Percentiles rank a stretch among this genome's conserved stretches.
phyloP scores from a whole-genome alignment of 2,888 invertebrate species.

The Clostera curtula region DNA sequence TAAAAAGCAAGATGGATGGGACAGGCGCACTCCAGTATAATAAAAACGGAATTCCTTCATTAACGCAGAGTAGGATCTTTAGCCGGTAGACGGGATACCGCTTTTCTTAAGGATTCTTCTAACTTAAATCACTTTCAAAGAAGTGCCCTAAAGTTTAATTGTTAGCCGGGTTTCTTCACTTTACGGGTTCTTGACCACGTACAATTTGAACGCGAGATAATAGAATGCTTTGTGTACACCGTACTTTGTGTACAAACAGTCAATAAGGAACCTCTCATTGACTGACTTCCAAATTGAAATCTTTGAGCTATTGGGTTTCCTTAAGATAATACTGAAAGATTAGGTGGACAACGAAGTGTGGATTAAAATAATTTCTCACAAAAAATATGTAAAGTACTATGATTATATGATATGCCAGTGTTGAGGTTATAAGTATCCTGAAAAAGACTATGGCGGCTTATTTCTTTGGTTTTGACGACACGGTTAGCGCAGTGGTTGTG shows the following conservation, averaged over 20 bases:
- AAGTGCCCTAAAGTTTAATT: slow-evolving; percentile 29
- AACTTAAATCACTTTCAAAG: slow-evolving; percentile 36
- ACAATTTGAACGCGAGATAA: slow-evolving; percentile 14
- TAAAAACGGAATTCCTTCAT: slow-evolving; percentile 57
- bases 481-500: too few relatives aligned
- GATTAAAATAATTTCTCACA: too few relatives aligned
- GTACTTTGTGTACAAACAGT: neutral
- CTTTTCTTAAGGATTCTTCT: slow-evolving; percentile 29
- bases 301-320: too few relatives aligned
- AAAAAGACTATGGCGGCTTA: too few relatives aligned
- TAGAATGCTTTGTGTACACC: slow-evolving; percentile 6
- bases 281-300: too few relatives aligned
- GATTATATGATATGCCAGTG: too few relatives aligned
- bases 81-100: slow-evolving; percentile 17
- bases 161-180: slow-evolving; percentile 16
- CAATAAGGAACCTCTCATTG: too few relatives aligned
- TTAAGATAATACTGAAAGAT: too few relatives aligned
- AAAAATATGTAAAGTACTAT: too few relatives aligned
- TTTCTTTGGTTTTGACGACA: too few relatives aligned
- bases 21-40: slow-evolving; percentile 41
- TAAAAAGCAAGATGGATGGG: slow-evolving; percentile 42
- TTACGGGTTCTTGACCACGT: slow-evolving; percentile 20
- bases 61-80: slow-evolving; percentile 32
- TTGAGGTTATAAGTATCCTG: too few relatives aligned
- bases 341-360: too few relatives aligned